Base-by-base conservation (phyloP, 2,113 vertebrate genomes). In the Vidua chalybeata region DNA sequence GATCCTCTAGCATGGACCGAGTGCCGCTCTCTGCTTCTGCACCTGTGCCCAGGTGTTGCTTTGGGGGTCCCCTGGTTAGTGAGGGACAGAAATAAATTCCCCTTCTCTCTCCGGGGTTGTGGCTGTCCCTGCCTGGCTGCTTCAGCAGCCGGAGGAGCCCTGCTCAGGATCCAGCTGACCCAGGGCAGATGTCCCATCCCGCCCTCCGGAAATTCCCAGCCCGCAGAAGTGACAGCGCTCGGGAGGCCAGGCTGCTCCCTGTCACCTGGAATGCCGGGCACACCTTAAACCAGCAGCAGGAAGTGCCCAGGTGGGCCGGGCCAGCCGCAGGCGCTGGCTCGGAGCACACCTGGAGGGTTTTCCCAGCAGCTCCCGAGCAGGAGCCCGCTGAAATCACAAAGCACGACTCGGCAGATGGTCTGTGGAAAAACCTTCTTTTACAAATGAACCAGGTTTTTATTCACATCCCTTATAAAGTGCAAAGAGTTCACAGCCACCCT, bases 331-430 rank as follows among this genome's bases (percentile, higher is more conserved):
- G 35, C 46, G 5, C 58, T 5, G 43, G 5, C 61, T 2, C 69
- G 0, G 21, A 51, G 85, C 78, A 24, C 39, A 24, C 58, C 5
- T 0, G 17, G 24, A 1, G 13, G 24, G 1, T 35, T 45, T 31
- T n/a, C 15, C 69, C 71, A 10, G 45, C 1, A 77, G 54, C 63
- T 19, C 12, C 30, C 12, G 2, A 37, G 20, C 61, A 45, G 69
- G 56, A 14, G 3, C 6, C 19, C 2, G 7, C 12, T 10, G 24
- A 27, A 35, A 63, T 10, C 48, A 61, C 48, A 4, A 64, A 90
- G 30, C 18, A 13, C 0, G 6, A n/a, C 41, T 54, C 45, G 16
- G 35, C 6, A 26, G 33, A 8, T 1, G 31, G 13, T 13, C 66
- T 18, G 27, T 1, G 49, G 39, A 48, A 67, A 84, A 94, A 41